Evolutionary conservation across 2,797 vertebrate genomes (phyloP), one percentile per base, ranked within the genome.

Genomic region (Atherinosoma microstoma): DNA sequence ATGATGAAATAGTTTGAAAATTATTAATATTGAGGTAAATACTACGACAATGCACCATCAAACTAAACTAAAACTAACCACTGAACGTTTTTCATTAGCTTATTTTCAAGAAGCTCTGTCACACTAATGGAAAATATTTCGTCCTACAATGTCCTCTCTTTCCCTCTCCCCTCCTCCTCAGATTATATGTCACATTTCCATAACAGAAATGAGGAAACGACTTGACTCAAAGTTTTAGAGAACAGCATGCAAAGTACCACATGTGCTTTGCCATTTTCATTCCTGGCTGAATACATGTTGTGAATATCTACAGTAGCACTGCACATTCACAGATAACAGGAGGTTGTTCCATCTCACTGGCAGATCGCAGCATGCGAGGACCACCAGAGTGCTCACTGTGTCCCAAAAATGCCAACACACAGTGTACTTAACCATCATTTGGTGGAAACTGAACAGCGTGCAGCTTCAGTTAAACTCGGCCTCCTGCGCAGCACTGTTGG

Each of bases 311-410:
- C 56, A 34, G 45, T 18, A 35, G 27, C 11, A 47, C 24, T 61
- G 49, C 63, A 65, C 54, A 72, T 67, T 27, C 29, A 53, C n/a
- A 69, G 61, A n/a, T 80, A 53, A 63, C 49, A 56, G 45, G 40
- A 68, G 65, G 34, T 58, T 36, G 47, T 40, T 38, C 36, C 56
- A 51, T 68, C 64, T 32, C 58, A 47, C 60, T 49, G 29, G 59
- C 34, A 45, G 38, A 56, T 42, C 2, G 6, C 47, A 36, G 51
- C 45, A 63, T 58, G 29, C 22, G 34, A 71, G 74, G 27, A 64
- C 57, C 30, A 51, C 36, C 62, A 40, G 58, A 58, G 30, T 20
- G 10, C 16, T 54, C 49, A 30, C 59, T 15, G 4, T 63, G 30
- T 53, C 24, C 13, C 24, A 18, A 30, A 61, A 53, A 61, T 60